Evolutionary conservation across 2,113 vertebrate species (phyloP), one percentile per base, ranked within the genome.

Genomic region (Nesoenas mayeri): DNA sequence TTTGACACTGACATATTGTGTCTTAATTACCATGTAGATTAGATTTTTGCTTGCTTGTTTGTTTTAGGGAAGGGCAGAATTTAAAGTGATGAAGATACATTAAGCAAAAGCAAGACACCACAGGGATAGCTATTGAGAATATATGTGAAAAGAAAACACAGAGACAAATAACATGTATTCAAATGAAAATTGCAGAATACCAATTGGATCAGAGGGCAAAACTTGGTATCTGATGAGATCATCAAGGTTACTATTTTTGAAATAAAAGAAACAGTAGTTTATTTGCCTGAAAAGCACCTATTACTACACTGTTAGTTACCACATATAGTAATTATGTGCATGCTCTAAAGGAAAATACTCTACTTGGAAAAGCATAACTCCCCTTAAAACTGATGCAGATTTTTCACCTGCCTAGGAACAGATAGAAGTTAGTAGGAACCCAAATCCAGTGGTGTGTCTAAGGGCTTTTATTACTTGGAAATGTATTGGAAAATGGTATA

Each of bases 381-480:
- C 13, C 15, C 65, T 74, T 21, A 85, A 94, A 96, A 94, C 69
- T 82, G 82, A 88, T 79, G 51, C 25, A 79, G 62, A 89, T 72
- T 90, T 95, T 94, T 91, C 74, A 85, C 50, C 25, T 65, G 56
- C 15, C 36, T 40, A 85, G 71, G 53, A 65, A 78, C 65, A 93
- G 71, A 70, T 91, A 85, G 82, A 92, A 88, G 40, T 64, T 78
- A 87, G 36, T 15, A 88, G 60, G 36, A 80, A 88, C 32, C 19
- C n/a, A 92, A 91, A 92, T 85, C 57, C 91, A 75, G 22, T 80
- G 28, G 11, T 71, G 88, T 93, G 64, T 69, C 67, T 73, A 57
- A 92, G 86, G 80, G 42, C 7, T 92, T 75, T 90, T 95, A 72
- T 93, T 86, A 38, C 38, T 91, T 91, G 56, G 21, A 75, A 93